Base-by-base conservation (phyloP, 2,113 vertebrate genomes). In the Oreocharis arfaki region DNA sequence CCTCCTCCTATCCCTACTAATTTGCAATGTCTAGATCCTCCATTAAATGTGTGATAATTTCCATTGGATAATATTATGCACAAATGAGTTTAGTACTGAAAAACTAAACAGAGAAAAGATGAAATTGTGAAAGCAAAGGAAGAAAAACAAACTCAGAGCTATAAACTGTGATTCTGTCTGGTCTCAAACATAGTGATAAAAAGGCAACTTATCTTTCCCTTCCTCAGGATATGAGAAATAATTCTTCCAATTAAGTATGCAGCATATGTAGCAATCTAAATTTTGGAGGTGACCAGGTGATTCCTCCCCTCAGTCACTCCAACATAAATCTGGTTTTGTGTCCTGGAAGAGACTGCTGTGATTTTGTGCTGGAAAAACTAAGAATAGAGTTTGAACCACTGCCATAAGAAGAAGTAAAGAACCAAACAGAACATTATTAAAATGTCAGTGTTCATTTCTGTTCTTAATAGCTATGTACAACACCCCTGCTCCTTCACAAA, bases 401-500 rank as follows among this genome's bases (percentile, higher is more conserved):
- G 90, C 83, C 80, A 70, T 64, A 64, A 71, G 76, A 88, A 80
- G 28, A 64, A 92, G 56, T 26, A 74, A 83, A 95, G 60, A 68
- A 64, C 33, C 68, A 85, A 93, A 60, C 9, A 52, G 71, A 85
- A 85, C 16, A 60, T 74, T 92, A 89, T 87, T 82, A 90, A 93
- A 71, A 96, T 61, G 73, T 93, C 91, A 90, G 73, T 49, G 41
- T 75, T 87, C 39, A 41, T 95, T 96, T 95, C 78, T 91, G n/a
- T 80, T 87, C 84, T 75, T 89, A 87, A 93, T 55, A 90, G 47
- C 70, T 80, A 44, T 57, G 64, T 56, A 79, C 50, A 82, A 55
- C 79, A 93, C 13, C 16, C 75, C 37, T 81, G 64, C 35, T 93
- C 80, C 81, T 90, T 56, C 9, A 4, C 44, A 77, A 89, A 95